These are phyloP conservation scores for Mantis religiosa DNA, from an alignment of 2,888 invertebrate species.

Conservation along the genomic window DNA sequence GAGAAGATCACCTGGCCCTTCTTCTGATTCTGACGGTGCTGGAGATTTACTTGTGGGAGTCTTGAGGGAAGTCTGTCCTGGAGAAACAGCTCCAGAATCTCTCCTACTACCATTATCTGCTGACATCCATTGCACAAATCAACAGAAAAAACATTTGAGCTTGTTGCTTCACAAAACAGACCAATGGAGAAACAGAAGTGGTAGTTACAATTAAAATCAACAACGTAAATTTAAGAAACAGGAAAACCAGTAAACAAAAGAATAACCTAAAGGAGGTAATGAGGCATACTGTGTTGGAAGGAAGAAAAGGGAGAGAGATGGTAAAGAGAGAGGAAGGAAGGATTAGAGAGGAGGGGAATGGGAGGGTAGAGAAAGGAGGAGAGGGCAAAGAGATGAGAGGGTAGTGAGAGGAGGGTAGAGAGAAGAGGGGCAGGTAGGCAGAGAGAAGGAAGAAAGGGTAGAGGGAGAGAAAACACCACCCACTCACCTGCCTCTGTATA, in stretches of 20 bases:
- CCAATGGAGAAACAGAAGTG: too few relatives aligned
- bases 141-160: background rate
- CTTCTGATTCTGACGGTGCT: background rate
- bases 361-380: too few relatives aligned
- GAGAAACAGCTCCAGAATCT: background rate
- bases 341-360: too few relatives aligned
- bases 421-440: too few relatives aligned
- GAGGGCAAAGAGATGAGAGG: too few relatives aligned
- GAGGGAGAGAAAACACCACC: background rate
- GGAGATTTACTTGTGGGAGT: background rate
- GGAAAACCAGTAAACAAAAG: background rate
- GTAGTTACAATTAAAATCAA: background rate
- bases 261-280: background rate
- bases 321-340: too few relatives aligned
- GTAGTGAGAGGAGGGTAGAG: too few relatives aligned
- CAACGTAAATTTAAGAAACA: background rate
- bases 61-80: background rate
- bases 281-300: too few relatives aligned
- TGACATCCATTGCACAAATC: background rate
- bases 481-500: conserved; percentile 45
- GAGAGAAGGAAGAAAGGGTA: too few relatives aligned
- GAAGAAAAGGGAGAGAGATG: too few relatives aligned
- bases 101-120: background rate
- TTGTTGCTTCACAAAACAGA: too few relatives aligned
- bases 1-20: background rate